phyloP scores from a whole-genome alignment of 2,888 invertebrate species.

The Latrodectus elegans region DNA sequence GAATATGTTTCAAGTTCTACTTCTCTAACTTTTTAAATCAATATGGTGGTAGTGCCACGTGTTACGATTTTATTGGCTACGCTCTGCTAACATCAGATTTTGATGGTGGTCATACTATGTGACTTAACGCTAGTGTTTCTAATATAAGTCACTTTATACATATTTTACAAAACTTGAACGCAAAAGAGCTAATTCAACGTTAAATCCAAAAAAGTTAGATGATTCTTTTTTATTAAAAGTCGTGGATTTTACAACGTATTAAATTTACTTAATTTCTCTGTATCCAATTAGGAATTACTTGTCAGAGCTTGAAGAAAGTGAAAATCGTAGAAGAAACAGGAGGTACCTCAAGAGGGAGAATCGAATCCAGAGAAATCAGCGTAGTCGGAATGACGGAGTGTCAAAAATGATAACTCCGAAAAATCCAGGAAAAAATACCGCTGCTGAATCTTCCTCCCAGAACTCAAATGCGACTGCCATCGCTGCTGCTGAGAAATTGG shows the following conservation, averaged over 20 bases:
- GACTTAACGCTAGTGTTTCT: no score
- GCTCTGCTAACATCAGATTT: no score
- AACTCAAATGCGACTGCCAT: constrained; percentile 4
- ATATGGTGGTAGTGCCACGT: no score
- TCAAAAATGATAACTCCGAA: constrained; percentile 67
- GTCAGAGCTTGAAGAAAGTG: constrained; percentile 30
- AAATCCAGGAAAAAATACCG: neutral
- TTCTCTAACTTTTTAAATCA: no score
- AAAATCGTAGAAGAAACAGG: constrained; percentile 36
- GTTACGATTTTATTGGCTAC: no score
- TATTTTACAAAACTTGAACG: no score
- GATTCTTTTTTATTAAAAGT: no score
- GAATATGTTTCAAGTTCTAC: no score
- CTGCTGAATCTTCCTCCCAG: neutral
- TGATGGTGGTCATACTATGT: no score
- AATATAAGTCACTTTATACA: no score
- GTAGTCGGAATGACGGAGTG: constrained; percentile 68
- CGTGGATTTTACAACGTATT: neutral
- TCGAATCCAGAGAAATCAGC: constrained; percentile 60
- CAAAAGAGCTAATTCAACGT: no score
- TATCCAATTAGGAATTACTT: constrained; percentile 13
- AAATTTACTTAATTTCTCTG: neutral
- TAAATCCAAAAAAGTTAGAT: no score
- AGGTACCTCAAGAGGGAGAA: constrained; percentile 61
- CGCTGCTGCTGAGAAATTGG: constrained; percentile 43